A percentile compares a stretch with the other conserved stretches of the same genome.
phyloP scores from a whole-genome alignment of 1,140 invertebrate genomes.

The Bacillus rossius region DNA sequence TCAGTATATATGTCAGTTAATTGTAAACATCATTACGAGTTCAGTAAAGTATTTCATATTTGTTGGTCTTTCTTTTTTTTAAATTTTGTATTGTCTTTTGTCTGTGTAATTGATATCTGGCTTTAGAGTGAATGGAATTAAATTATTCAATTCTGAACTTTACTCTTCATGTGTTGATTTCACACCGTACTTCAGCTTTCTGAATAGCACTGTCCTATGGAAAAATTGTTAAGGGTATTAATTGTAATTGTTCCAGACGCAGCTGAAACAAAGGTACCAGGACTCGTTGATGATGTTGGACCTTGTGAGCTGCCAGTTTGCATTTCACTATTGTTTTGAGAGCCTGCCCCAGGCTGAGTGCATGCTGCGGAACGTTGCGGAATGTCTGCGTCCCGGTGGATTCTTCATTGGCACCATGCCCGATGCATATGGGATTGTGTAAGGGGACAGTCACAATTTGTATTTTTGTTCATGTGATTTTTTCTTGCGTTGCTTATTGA shows the following conservation, averaged over 20 bases:
- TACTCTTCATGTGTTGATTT: no score
- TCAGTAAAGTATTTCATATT: no score
- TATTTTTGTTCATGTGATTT: not conserved
- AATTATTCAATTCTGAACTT: no score
- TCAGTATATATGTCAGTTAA: no score
- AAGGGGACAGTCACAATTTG: slow-evolving; percentile 33
- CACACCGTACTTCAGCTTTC: no score
- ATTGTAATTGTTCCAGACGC: slow-evolving; percentile 40
- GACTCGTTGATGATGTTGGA: slow-evolving; percentile 77
- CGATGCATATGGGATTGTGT: slow-evolving; percentile 88
- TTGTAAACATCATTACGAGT: no score
- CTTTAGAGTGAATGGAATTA: no score
- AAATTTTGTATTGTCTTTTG: no score
- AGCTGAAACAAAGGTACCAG: slow-evolving; percentile 61
- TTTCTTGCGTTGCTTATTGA: not conserved
- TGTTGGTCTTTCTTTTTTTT: no score
- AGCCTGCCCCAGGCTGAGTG: slow-evolving; percentile 82
- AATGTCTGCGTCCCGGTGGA: slow-evolving; percentile 81
- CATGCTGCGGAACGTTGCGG: slow-evolving; percentile 90
- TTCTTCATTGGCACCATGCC: slow-evolving; percentile 97
- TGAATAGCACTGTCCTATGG: no score
- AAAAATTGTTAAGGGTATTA: no score
- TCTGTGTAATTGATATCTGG: no score
- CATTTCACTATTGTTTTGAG: slow-evolving; percentile 96
- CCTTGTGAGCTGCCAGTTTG: slow-evolving; percentile 95